Base-by-base conservation (phyloP, 2,113 vertebrate species). In the Xiphophorus hellerii region DNA sequence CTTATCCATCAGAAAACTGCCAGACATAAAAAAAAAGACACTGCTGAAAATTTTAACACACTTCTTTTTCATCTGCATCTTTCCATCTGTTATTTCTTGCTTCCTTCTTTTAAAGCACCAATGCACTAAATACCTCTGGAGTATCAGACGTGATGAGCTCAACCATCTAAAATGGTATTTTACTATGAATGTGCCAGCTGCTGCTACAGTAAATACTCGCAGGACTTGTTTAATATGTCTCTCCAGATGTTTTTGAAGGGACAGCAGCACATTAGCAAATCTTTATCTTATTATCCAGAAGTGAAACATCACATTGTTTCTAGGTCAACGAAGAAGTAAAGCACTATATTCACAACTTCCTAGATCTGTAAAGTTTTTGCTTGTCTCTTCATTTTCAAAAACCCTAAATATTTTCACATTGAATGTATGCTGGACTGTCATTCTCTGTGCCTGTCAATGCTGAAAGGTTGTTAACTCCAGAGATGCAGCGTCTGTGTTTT, bases 111-210 rank as follows among this genome's bases (percentile, higher is more conserved):
- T 60, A 85, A 81, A 82, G 73, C 80, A 82, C 31, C 51, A 39
- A 80, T 70, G 74, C 81, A 78, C 77, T 79, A 81, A 80, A 74
- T 82, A 76, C 76, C 84, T 84, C 77, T 72, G 17, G 78, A 82
- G 75, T 76, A 85, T 87, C 60, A 48, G 54, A 76, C 76, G 78
- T 76, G 69, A 76, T 58, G 44, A 83, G 71, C 70, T 82, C 2
- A 65, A 64, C 80, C 80, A 74, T 80, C 71, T 72, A 73, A 82
- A 87, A 84, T 74, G 30, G 86, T 89, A 69, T 69, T 81, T 86
- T 78, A 82, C 69, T 81, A 63, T 87, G 84, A 85, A 85, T 83
- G 76, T 90, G 72, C 88, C 86, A 88, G 81, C 69, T 87, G 83
- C 71, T 79, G 77, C 78, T 82, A 84, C 76, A 84, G 77, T 80